These are phyloP conservation scores for Chalcosyrphus nemorum DNA, from an alignment of 2,888 invertebrate species.

Conservation along the genomic window DNA sequence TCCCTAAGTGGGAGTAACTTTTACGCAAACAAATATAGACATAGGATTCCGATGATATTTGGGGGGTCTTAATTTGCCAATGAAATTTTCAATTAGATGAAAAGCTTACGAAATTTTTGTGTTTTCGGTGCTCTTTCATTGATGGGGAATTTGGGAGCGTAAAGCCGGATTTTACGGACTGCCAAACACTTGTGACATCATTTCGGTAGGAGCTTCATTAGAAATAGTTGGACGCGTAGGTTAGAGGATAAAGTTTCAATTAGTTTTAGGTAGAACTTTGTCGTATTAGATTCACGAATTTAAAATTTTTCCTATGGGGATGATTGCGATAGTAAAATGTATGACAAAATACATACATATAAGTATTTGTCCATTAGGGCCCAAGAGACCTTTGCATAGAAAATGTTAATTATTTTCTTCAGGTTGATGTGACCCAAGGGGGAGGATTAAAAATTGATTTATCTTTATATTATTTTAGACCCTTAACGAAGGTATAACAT, in stretches of 20 bases:
- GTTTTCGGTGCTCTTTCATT: constrained; percentile 27
- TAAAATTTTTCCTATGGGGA: constrained; percentile 6
- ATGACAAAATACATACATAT: background rate
- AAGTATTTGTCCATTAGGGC: background rate
- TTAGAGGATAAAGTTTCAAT: constrained; percentile 40
- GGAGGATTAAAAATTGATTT: background rate
- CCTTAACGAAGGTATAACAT: too few relatives aligned
- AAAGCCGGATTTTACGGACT: constrained; percentile 61
- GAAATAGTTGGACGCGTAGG: constrained; percentile 12
- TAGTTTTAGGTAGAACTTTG: constrained; percentile 32
- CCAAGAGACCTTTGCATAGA: background rate
- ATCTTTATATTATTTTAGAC: background rate
- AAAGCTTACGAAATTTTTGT: constrained; percentile 56
- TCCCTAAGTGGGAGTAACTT: constrained; percentile 30
- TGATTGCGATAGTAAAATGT: background rate
- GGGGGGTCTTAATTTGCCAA: constrained; percentile 58
- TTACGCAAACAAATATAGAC: constrained; percentile 39
- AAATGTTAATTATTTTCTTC: constrained; percentile 22
- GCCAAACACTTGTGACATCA: constrained; percentile 55
- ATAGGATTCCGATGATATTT: constrained; percentile 32
- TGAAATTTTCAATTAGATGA: constrained; percentile 70
- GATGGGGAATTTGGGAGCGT: constrained; percentile 29
- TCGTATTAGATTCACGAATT: constrained; percentile 17
- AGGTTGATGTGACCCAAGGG: background rate
- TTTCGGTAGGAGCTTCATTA: constrained; percentile 39